Percentiles rank a stretch among this genome's conserved stretches.
These are phyloP conservation scores for Pluvialis apricaria DNA, from an alignment of 2,113 vertebrate genomes.

Conservation along the genomic window DNA sequence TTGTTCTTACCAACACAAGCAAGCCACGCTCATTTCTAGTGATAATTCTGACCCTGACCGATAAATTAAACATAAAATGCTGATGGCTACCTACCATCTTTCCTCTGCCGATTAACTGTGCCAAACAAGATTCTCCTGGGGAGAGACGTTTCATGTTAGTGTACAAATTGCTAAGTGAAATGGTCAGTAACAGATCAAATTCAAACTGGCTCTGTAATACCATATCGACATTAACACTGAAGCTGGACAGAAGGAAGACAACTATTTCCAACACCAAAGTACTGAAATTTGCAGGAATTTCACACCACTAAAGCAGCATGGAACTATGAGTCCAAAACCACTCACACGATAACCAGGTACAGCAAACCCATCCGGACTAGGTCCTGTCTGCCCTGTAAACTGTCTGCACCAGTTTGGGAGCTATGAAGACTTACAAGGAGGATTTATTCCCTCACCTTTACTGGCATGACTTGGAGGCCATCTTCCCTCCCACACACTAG, in stretches of 20 bases:
- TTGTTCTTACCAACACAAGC: not conserved
- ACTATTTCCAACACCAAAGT: not conserved
- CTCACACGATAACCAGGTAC: not conserved
- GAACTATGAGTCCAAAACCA: not conserved
- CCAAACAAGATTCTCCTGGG: not conserved
- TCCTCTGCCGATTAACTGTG: not conserved
- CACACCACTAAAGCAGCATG: not conserved
- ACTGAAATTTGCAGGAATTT: not conserved
- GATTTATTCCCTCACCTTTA: not conserved
- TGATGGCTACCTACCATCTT: not conserved
- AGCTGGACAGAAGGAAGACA: not conserved
- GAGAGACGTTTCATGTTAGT: not conserved
- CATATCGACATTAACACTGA: not conserved
- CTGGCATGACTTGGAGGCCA: not conserved
- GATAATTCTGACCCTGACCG: not conserved
- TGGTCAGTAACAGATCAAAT: not conserved
- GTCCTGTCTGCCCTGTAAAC: not conserved
- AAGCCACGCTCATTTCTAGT: not conserved
- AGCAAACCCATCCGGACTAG: not conserved
- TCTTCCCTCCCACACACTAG: not conserved
- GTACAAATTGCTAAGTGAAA: not conserved
- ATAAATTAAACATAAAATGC: not conserved
- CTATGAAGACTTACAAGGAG: too few relatives aligned
- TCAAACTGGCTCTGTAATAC: not conserved
- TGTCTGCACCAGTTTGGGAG: not conserved